Conservation (phyloP, 2,797 vertebrate genomes). For the Danio jaintianensis region DNA sequence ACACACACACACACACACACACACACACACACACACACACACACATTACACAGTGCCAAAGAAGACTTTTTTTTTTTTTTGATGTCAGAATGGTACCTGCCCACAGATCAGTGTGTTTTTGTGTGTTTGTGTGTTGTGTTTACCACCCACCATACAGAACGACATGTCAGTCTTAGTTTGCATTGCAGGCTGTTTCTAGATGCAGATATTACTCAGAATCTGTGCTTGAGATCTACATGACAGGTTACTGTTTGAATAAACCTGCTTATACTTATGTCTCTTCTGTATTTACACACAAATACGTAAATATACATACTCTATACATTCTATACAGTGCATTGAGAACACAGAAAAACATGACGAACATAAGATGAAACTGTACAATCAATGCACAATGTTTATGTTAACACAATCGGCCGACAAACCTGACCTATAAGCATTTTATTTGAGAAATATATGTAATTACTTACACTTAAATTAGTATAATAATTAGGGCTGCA, state of each 20-base stretch:
- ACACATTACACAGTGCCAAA: not conserved
- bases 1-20: not conserved
- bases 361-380: not conserved
- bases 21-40: not conserved
- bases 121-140: not conserved
- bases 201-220: conserved; percentile 17
- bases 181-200: conserved; percentile 24
- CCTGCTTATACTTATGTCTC: not conserved
- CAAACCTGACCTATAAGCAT: not conserved
- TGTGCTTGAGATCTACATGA: conserved; percentile 18
- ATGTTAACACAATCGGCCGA: not conserved
- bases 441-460: not conserved
- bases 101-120: conserved; percentile 36
- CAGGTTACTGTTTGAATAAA: conserved; percentile 18
- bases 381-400: not conserved
- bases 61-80: conserved; percentile 21
- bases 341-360: not conserved
- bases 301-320: not conserved
- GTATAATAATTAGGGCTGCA: too few species aligned
- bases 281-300: not conserved
- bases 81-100: conserved; percentile 35
- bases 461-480: too few species aligned
- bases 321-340: not conserved
- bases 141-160: conserved; percentile 45
- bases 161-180: conserved; percentile 46